Evolutionary conservation across 1,140 invertebrate genomes (phyloP).

Genomic region (Leguminivora glycinivorella): DNA sequence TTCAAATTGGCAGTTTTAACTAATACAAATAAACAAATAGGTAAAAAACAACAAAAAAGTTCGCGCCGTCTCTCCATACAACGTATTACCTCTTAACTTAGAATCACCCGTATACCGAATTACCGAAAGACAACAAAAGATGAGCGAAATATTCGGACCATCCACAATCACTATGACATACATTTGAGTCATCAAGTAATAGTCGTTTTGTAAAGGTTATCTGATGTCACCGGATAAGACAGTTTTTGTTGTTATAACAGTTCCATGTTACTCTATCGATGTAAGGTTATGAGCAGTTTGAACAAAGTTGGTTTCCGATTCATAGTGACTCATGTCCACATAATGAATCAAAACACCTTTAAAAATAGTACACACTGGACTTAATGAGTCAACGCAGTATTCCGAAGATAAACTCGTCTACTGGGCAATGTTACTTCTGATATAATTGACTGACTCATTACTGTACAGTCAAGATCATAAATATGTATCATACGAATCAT

Average conservation of each 20-base stretch:
- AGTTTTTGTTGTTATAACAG: neutral
- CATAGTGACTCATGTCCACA: neutral
- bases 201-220: neutral
- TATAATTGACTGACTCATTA: conserved; percentile 14
- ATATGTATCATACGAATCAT: neutral
- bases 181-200: too few species aligned
- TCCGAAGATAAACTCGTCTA: conserved; percentile 19
- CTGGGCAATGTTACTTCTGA: neutral
- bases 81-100: too few species aligned
- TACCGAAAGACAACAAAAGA: too few species aligned
- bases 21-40: too few species aligned
- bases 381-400: conserved; percentile 14
- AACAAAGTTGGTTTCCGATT: neutral
- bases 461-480: neutral
- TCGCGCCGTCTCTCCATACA: too few species aligned
- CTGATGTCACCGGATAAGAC: neutral
- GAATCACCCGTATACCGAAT: too few species aligned
- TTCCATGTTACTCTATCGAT: neutral
- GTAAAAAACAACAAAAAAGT: too few species aligned
- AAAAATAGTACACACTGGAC: conserved; percentile 1
- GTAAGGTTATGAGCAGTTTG: neutral
- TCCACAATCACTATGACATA: too few species aligned
- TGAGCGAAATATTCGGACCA: too few species aligned
- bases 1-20: too few species aligned
- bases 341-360: conserved; percentile 13